These are phyloP conservation scores for Drosophila imparisetae DNA, from an alignment of 2,888 invertebrate species.

Conservation along the genomic window DNA sequence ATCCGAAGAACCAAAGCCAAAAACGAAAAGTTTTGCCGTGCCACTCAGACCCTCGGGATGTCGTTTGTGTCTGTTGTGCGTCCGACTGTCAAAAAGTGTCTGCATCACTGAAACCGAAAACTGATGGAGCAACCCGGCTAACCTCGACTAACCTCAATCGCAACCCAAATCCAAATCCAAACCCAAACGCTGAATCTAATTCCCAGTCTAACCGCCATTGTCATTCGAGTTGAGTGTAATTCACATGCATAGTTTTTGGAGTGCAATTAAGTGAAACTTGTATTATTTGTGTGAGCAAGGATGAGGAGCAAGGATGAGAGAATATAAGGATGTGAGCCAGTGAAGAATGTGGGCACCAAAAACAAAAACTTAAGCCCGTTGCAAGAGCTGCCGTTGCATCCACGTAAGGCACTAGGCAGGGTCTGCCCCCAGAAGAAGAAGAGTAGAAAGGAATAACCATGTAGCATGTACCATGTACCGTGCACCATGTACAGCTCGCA, in stretches of 20 bases:
- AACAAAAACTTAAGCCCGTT: conserved; percentile 65
- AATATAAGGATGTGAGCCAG: conserved; percentile 7
- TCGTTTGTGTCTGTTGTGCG: conserved; percentile 54
- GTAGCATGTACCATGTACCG: conserved; percentile 12
- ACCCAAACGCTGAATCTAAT: not conserved
- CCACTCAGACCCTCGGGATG: conserved; percentile 45
- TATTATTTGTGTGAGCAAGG: conserved; percentile 61
- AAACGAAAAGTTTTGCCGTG: conserved; percentile 59
- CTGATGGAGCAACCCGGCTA: conserved; percentile 33
- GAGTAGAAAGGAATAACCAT: conserved; percentile 2
- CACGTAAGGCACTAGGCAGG: conserved; percentile 11
- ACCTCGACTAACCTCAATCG: conserved; percentile 1
- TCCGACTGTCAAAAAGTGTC: conserved; percentile 64
- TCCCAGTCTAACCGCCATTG: conserved; percentile 39
- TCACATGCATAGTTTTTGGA: conserved; percentile 74
- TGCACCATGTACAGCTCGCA: conserved; percentile 12
- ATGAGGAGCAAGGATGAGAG: conserved; percentile 7
- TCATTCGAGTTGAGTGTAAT: conserved; percentile 69
- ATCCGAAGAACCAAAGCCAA: conserved; percentile 36
- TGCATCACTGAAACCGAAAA: conserved; percentile 58
- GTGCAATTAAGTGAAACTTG: conserved; percentile 77
- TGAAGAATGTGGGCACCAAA: conserved; percentile 52
- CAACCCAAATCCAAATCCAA: conserved; percentile 4
- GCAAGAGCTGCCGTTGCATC: conserved; percentile 22
- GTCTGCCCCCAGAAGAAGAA: not conserved